These are phyloP conservation scores for Nycticryphes semicollaris DNA, from an alignment of 2,113 vertebrate genomes.

Conservation along the genomic window DNA sequence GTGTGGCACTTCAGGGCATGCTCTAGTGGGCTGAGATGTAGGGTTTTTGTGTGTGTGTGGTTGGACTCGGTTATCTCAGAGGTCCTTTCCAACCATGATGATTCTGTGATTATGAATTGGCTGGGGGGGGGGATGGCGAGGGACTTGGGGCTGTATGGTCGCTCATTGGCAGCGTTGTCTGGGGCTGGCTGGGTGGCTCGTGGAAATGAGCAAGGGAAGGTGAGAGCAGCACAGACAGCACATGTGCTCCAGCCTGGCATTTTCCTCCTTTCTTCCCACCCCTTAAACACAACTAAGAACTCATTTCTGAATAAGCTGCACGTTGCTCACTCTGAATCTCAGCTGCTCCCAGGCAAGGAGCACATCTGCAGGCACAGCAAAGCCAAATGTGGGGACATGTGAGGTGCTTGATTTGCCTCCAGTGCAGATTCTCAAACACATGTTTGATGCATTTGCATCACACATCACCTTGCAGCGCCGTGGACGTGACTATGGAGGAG, in stretches of 20 bases:
- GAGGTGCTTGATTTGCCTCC: neutral
- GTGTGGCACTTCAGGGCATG: too few species aligned
- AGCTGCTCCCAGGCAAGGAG: neutral
- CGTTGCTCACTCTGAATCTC: accelerated
- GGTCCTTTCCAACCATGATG: too few species aligned
- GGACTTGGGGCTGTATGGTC: neutral
- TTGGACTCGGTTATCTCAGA: too few species aligned
- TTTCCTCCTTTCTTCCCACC: neutral
- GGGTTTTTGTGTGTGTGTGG: too few species aligned
- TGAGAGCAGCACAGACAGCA: neutral
- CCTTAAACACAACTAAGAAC: neutral
- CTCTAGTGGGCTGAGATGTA: too few species aligned
- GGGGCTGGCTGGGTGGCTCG: neutral
- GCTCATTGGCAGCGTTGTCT: accelerated
- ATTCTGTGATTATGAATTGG: neutral
- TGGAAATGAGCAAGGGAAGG: neutral
- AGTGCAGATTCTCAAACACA: neutral
- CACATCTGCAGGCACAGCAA: neutral
- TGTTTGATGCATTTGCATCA: neutral
- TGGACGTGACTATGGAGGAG: neutral
- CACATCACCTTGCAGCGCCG: neutral
- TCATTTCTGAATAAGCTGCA: neutral
- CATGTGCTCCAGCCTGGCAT: accelerated
- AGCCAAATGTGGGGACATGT: neutral
- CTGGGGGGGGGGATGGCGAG: accelerated